Evolutionary conservation across 2,888 invertebrate species (phyloP).

Genomic region (Pyralis farinalis): DNA sequence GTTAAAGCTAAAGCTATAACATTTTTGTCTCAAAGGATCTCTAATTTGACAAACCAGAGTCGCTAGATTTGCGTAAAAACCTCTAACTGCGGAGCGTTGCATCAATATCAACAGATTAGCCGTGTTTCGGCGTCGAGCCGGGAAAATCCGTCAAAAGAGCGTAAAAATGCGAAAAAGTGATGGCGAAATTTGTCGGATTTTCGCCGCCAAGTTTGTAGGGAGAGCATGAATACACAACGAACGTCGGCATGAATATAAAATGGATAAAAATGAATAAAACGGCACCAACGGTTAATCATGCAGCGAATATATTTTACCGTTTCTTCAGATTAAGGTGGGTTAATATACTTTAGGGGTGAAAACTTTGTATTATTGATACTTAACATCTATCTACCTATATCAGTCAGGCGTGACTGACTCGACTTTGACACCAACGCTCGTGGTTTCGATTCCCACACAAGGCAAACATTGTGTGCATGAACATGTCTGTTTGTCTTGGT

Average conservation of each 20-base stretch:
- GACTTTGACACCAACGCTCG: too few relatives aligned
- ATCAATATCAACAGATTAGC: constrained; percentile 72
- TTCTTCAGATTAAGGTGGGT: constrained; percentile 11
- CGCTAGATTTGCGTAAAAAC: neutral
- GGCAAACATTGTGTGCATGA: too few relatives aligned
- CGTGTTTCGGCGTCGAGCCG: constrained; percentile 36
- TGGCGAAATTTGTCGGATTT: constrained; percentile 31
- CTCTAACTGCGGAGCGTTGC: constrained; percentile 19
- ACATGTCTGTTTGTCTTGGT: too few relatives aligned
- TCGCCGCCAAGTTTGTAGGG: constrained; percentile 40
- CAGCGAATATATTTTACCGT: constrained; percentile 46
- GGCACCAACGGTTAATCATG: constrained; percentile 54
- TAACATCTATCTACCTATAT: too few relatives aligned
- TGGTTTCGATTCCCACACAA: too few relatives aligned
- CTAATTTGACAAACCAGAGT: neutral
- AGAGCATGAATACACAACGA: constrained; percentile 64
- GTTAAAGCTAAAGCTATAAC: too few relatives aligned
- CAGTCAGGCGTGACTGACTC: too few relatives aligned
- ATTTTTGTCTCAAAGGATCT: too few relatives aligned
- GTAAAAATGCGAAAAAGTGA: constrained; percentile 28
- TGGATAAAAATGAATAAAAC: constrained; percentile 63
- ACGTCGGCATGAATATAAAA: constrained; percentile 61
- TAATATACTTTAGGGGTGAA: neutral
- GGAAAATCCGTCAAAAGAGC: constrained; percentile 47
- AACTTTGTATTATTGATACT: too few relatives aligned